Evolutionary conservation across 2,888 invertebrate genomes (phyloP).

Genomic region (Pachliopta kotzebuea): DNA sequence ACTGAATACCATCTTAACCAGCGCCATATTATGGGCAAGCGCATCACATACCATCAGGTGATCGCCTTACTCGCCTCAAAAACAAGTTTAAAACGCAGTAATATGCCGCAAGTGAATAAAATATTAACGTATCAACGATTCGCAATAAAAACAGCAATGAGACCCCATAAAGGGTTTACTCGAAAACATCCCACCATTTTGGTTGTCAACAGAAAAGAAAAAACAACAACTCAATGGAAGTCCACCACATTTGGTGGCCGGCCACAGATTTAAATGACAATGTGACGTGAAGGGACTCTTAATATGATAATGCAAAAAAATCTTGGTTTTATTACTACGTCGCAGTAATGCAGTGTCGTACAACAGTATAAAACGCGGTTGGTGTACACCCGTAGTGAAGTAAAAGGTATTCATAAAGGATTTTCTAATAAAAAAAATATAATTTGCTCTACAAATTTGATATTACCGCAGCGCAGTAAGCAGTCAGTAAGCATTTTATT

Average conservation of each 20-base stretch:
- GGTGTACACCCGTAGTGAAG: background rate
- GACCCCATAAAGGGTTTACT: background rate
- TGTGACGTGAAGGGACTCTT: background rate
- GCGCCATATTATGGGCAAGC: too few species aligned
- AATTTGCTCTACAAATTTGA: too few species aligned
- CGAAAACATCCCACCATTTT: constrained; percentile 5
- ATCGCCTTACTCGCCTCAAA: too few species aligned
- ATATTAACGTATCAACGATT: background rate
- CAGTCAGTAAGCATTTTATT: too few species aligned
- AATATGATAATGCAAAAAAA: background rate
- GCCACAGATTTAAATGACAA: background rate
- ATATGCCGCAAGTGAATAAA: background rate
- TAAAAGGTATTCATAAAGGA: too few species aligned
- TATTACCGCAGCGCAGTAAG: too few species aligned
- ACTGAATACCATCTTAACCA: too few species aligned
- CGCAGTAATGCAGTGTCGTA: background rate
- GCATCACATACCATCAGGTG: too few species aligned
- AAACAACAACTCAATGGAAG: background rate
- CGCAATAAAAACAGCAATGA: background rate
- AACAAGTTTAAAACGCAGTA: background rate
- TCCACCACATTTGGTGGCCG: background rate
- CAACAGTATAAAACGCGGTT: background rate
- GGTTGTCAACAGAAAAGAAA: background rate
- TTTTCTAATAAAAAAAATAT: too few species aligned
- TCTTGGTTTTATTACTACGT: background rate